These are phyloP conservation scores for Lingula anatina DNA, from an alignment of 2,888 invertebrate genomes.

Conservation along the genomic window DNA sequence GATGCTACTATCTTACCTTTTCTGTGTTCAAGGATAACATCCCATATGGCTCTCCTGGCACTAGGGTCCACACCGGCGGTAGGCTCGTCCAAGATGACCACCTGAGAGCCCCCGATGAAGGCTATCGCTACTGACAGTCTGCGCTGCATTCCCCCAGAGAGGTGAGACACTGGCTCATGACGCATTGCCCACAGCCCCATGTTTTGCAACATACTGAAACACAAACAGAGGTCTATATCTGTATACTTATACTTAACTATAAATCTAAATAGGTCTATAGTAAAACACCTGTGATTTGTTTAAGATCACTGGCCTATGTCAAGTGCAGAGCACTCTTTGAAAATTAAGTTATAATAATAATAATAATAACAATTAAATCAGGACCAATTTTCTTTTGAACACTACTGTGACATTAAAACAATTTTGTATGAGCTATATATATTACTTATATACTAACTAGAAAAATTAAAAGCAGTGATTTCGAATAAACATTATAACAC, in stretches of 20 bases:
- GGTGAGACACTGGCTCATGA: constrained; percentile 31
- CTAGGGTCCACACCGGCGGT: constrained; percentile 53
- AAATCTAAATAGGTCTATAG: background rate
- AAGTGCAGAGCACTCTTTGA: too few relatives aligned
- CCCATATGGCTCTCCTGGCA: constrained; percentile 53
- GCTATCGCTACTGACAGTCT: constrained; percentile 53
- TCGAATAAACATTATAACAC: constrained; percentile 3
- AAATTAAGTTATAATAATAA: too few relatives aligned
- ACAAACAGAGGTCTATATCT: background rate
- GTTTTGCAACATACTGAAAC: constrained; percentile 35
- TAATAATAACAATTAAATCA: background rate
- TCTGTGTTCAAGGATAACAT: constrained; percentile 46
- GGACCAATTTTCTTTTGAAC: background rate
- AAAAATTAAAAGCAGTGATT: background rate
- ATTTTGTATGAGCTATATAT: too few relatives aligned
- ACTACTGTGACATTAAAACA: too few relatives aligned
- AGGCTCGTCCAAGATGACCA: constrained; percentile 53
- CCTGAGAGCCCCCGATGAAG: constrained; percentile 51
- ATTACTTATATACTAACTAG: too few relatives aligned
- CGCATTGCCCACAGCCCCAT: constrained; percentile 41
- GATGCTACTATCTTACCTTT: constrained; percentile 28
- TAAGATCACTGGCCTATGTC: too few relatives aligned
- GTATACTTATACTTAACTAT: background rate
- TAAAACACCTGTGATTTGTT: background rate
- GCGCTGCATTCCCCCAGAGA: constrained; percentile 53